Evolutionary conservation across 2,113 vertebrate species (phyloP), one percentile per base, ranked within the genome.

Genomic region (Crocuta crocuta): DNA sequence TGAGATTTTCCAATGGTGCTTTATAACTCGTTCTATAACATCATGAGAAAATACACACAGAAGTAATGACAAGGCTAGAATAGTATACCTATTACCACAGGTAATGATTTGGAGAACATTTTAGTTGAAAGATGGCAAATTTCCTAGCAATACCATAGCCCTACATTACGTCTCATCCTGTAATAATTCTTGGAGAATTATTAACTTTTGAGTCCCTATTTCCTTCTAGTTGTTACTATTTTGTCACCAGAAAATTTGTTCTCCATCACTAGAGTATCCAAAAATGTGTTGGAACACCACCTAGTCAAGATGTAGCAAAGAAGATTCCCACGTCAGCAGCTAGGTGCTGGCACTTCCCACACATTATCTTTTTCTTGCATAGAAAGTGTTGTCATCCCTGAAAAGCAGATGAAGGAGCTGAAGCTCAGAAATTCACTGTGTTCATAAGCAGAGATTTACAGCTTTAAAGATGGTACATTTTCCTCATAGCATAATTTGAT

Each of bases 221-320:
- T 92, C 61, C 83, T 95, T 93, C 68, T 53, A 87, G 8, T 17
- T 21, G 58, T 70, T 33, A 89, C 7, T 90, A 53, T 88, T 89
- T 61, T 79, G 35, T 71, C 50, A 79, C 78, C 71, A 83, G 71
- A 91, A 95, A 93, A 89, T n/a, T 12, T 88, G 43, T 55, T 76
- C 4, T n/a, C 55, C 26, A 28, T 63, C 45, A 83, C 3, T 9
- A 33, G 61, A 90, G 15, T n/a, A 73, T n/a, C 19, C 55, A 76
- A 39, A 73, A 71, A 31, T 28, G 2, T 24, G 24, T 21, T 65
- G 3, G 45, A 50, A 1, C 45, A 65, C 13, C 12, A 24, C 15
- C 10, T n/a, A 21, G 4, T 0, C 63, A 66, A 73, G 35, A 89
- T 6, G 5, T 4, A 19, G 6, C 58, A 35, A 55, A 92, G 26